Evolutionary conservation across 35 echinoderm and acorn worm species (phyloP).

Genomic region (Ophiothrix spiculata): DNA sequence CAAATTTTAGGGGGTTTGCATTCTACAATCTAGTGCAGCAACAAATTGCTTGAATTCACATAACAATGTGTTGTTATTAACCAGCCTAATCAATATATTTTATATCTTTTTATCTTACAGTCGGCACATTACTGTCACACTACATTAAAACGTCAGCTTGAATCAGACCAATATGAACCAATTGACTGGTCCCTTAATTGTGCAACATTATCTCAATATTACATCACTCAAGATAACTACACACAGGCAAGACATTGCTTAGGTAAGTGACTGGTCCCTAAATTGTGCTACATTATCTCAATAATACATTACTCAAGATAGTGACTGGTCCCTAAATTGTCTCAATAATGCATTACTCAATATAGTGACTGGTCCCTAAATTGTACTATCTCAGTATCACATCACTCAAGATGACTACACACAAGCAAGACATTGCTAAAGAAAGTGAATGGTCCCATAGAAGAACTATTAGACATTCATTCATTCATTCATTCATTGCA

Average conservation of each 20-base stretch:
- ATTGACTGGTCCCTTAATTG: conserved; percentile 91
- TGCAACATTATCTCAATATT: conserved; percentile 89
- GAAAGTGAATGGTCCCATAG: too few species aligned
- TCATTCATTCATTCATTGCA: too few species aligned
- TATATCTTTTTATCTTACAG: conserved; percentile 23
- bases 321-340: conserved; percentile 46
- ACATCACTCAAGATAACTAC: conserved; percentile 73
- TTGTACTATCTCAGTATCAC: not conserved
- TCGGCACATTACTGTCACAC: conserved; percentile 81
- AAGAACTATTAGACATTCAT: too few species aligned
- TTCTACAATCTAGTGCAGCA: too few species aligned
- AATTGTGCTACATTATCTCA: conserved; percentile 92
- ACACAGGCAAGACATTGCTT: conserved; percentile 77
- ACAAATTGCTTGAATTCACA: too few species aligned
- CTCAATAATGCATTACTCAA: too few species aligned
- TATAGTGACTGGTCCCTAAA: not conserved
- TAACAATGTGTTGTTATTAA: too few species aligned
- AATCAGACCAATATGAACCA: conserved; percentile 71
- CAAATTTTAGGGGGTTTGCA: too few species aligned
- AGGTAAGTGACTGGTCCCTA: conserved; percentile 88
- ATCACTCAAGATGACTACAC: conserved; percentile 65
- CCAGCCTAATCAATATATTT: too few species aligned
- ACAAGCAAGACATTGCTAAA: conserved; percentile 75
- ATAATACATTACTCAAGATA: conserved; percentile 75
- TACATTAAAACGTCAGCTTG: conserved; percentile 70